These are phyloP conservation scores for Chrysomallon squamiferum DNA, from an alignment of 1,140 invertebrate genomes.

Conservation along the genomic window DNA sequence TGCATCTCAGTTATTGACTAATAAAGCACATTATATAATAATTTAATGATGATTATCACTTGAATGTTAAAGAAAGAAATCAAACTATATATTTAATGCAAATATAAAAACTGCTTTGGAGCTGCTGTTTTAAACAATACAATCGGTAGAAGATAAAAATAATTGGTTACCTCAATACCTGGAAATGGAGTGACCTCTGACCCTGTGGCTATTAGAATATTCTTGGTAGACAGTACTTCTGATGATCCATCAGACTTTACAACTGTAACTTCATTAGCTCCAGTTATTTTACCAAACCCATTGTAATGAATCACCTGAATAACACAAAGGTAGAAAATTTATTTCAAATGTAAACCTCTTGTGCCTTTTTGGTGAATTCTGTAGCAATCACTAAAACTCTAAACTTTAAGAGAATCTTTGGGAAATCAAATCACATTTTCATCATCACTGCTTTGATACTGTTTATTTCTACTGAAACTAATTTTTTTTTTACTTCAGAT, in stretches of 20 bases:
- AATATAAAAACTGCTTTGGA: too few relatives aligned
- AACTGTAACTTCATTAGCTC: constrained; percentile 91
- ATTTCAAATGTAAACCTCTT: neutral
- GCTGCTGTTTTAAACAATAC: too few relatives aligned
- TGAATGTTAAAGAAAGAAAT: too few relatives aligned
- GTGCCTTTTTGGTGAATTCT: neutral
- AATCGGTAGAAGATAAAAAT: too few relatives aligned
- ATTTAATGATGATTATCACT: too few relatives aligned
- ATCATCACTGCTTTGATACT: too few relatives aligned
- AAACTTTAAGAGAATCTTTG: too few relatives aligned
- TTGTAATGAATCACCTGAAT: constrained; percentile 77
- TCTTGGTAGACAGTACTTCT: constrained; percentile 88
- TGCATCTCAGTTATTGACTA: too few relatives aligned
- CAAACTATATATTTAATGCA: too few relatives aligned
- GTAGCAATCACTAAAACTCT: neutral
- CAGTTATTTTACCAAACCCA: constrained; percentile 93
- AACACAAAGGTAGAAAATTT: constrained; percentile 20
- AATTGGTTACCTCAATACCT: constrained; percentile 86
- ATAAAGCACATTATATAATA: too few relatives aligned
- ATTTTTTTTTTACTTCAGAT: too few relatives aligned
- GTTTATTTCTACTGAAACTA: too few relatives aligned
- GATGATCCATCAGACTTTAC: constrained; percentile 81
- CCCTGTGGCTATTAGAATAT: constrained; percentile 97
- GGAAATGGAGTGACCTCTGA: constrained; percentile 98
- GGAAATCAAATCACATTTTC: neutral